phyloP scores from a whole-genome alignment of 2,797 vertebrate genomes.

The Fundulus diaphanus region DNA sequence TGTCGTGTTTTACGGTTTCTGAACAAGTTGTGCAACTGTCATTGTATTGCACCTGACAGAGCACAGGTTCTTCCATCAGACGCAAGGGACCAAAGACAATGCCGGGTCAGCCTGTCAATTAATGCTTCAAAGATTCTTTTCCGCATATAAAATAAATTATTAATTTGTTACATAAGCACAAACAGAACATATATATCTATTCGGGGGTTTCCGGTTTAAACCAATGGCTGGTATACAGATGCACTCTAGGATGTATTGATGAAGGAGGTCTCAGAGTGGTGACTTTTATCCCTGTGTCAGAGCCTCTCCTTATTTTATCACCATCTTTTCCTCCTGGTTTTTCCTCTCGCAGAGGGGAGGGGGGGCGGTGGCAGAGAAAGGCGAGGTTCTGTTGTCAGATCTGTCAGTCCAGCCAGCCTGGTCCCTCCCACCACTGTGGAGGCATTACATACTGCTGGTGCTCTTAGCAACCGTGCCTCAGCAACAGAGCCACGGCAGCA shows the following conservation, averaged over 20 bases:
- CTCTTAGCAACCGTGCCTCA: conserved; percentile 82
- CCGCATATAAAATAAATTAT: conserved; percentile 72
- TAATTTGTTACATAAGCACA: conserved; percentile 73
- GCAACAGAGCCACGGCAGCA: conserved; percentile 81
- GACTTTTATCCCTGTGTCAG: conserved; percentile 31
- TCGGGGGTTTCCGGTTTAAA: conserved; percentile 20
- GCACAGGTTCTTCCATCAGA: background rate
- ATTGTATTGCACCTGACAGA: background rate
- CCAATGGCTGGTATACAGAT: background rate
- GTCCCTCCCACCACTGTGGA: conserved; percentile 74
- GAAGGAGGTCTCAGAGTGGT: conserved; percentile 28
- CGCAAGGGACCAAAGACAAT: background rate
- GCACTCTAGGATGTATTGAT: background rate
- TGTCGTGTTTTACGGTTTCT: conserved; percentile 21
- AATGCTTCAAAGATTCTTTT: conserved; percentile 46
- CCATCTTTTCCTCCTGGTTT: conserved; percentile 58
- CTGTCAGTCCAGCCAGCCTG: conserved; percentile 74
- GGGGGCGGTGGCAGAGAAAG: conserved; percentile 71
- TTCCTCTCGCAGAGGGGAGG: conserved; percentile 60
- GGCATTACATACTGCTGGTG: conserved; percentile 81
- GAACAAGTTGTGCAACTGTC: conserved; percentile 16
- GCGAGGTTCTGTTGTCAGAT: conserved; percentile 79
- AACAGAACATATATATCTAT: conserved; percentile 58
- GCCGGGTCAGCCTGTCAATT: conserved; percentile 27
- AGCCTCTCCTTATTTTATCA: conserved; percentile 56